A percentile compares a stretch with the other conserved stretches of the same genome.
These are phyloP conservation scores for Cichladusa arquata DNA, from an alignment of 2,113 vertebrate genomes.

Conservation along the genomic window DNA sequence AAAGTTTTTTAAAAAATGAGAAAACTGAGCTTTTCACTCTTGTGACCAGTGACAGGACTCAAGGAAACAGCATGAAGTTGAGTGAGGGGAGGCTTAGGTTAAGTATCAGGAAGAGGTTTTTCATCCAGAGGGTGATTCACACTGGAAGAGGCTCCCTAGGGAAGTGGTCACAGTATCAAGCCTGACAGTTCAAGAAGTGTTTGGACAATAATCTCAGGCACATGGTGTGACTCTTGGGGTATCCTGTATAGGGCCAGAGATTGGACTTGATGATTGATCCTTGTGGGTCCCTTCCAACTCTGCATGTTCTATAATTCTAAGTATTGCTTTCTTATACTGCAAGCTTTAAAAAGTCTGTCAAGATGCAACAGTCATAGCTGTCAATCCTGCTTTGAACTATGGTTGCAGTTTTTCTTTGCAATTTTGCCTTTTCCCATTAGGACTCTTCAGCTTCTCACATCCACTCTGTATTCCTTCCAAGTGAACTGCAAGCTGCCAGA, in stretches of 20 bases:
- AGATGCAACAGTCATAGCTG: background rate
- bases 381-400: background rate
- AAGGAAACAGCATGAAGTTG: background rate
- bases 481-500: background rate
- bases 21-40: background rate
- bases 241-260: too few species aligned
- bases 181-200: background rate
- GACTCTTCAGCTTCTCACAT: background rate
- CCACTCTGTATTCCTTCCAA: background rate
- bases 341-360: background rate
- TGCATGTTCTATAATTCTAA: background rate
- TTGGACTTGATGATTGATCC: accelerated
- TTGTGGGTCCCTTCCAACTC: background rate
- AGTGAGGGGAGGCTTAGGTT: background rate
- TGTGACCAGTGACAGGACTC: background rate
- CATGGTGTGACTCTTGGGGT: too few species aligned
- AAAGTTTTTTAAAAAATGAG: background rate
- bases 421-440: background rate
- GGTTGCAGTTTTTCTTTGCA: background rate
- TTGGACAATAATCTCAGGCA: background rate
- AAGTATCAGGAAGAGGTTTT: background rate
- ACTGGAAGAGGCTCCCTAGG: background rate
- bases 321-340: background rate
- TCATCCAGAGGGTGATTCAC: background rate
- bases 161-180: background rate